Conservation (phyloP, 2,113 vertebrate species). For the Mesocricetus auratus region DNA sequence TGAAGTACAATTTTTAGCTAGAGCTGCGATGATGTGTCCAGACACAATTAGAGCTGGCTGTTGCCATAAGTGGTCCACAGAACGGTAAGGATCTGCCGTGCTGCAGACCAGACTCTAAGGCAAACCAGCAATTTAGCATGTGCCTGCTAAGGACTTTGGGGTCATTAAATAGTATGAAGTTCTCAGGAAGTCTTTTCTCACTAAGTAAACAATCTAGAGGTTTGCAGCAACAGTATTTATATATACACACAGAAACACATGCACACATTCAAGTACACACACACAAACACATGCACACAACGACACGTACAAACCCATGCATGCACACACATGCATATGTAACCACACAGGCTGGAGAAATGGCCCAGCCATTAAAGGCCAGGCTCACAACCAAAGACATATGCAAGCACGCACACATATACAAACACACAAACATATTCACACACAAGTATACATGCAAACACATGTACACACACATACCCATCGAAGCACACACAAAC, state of each 20-base stretch:
- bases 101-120: slow-evolving; percentile 76
- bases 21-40: slow-evolving; percentile 80
- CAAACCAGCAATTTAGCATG: slow-evolving; percentile 82
- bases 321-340: not conserved
- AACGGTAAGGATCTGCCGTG: slow-evolving; percentile 60
- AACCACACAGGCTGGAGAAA: no score
- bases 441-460: not conserved
- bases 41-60: slow-evolving; percentile 82
- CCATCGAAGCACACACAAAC: not conserved
- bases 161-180: slow-evolving; percentile 63
- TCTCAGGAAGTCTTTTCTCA: slow-evolving; percentile 48
- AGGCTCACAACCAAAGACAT: no score
- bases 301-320: not conserved
- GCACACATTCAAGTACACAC: not conserved
- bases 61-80: slow-evolving; percentile 76
- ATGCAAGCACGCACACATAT: not conserved
- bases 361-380: no score
- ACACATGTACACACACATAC: not conserved
- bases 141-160: slow-evolving; percentile 50
- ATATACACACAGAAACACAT: not conserved
- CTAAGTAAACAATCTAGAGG: slow-evolving; percentile 42
- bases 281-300: not conserved
- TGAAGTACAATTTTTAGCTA: slow-evolving; percentile 83
- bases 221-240: not conserved
- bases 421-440: not conserved